Evolutionary conservation across 2,113 vertebrate genomes (phyloP).

Genomic region (Planiliza haematocheilus): DNA sequence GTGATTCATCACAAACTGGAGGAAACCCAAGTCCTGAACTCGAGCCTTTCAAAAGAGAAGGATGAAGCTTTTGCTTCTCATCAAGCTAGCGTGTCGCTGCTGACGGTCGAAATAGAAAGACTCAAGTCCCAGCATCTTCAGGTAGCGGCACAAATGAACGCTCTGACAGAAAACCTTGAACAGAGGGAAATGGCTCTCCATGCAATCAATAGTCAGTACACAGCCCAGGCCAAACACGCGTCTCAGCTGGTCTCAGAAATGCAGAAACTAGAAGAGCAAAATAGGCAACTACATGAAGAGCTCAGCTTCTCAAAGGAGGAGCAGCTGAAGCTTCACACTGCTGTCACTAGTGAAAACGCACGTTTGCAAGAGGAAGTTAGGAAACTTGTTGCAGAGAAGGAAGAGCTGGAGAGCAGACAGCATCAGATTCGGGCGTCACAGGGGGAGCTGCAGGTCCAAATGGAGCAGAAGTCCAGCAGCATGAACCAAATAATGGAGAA

Average conservation of each 20-base stretch:
- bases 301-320: conserved; percentile 50
- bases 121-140: conserved; percentile 83
- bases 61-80: conserved; percentile 70
- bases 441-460: conserved; percentile 74
- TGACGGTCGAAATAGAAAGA: conserved; percentile 81
- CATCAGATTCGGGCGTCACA: conserved; percentile 69
- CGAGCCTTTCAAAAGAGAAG: conserved; percentile 80
- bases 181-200: conserved; percentile 84
- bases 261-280: conserved; percentile 76
- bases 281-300: conserved; percentile 75
- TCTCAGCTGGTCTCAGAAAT: conserved; percentile 78
- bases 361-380: conserved; percentile 75
- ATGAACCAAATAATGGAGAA: conserved; percentile 78
- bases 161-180: conserved; percentile 78
- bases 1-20: conserved; percentile 73
- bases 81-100: conserved; percentile 70
- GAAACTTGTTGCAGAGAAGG: conserved; percentile 80
- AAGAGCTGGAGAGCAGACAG: conserved; percentile 67
- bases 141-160: conserved; percentile 78
- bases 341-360: conserved; percentile 75
- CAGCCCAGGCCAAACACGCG: conserved; percentile 81
- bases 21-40: conserved; percentile 56
- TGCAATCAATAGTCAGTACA: conserved; percentile 81
- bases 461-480: conserved; percentile 80
- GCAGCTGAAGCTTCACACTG: conserved; percentile 68